These are phyloP conservation scores for Furcifer pardalis DNA, from an alignment of 2,797 vertebrate species.

Conservation along the genomic window DNA sequence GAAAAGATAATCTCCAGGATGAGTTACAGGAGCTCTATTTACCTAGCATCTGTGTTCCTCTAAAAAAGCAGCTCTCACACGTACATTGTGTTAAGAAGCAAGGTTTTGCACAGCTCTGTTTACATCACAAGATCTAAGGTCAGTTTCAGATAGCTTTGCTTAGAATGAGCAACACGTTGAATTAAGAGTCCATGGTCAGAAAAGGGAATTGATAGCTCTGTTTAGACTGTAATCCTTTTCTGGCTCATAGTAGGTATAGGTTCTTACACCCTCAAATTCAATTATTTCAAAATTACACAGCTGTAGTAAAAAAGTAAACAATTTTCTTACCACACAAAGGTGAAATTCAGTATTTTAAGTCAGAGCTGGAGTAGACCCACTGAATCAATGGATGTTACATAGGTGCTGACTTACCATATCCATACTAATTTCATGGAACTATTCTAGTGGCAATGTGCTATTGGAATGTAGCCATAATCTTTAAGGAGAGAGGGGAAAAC, in stretches of 20 bases:
- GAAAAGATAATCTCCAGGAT: background rate
- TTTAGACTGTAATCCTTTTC: background rate
- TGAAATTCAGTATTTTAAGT: no score
- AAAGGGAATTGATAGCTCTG: conserved; percentile 8
- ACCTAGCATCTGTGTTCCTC: background rate
- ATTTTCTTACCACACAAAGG: no score
- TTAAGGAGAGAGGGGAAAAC: background rate
- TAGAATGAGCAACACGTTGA: background rate
- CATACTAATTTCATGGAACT: no score
- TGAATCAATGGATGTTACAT: no score
- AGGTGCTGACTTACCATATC: no score
- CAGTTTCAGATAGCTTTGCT: conserved; percentile 12
- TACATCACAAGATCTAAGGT: conserved; percentile 11
- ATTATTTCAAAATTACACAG: no score
- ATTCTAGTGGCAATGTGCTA: no score
- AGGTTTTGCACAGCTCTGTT: background rate
- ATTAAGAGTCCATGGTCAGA: background rate
- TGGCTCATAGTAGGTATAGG: background rate
- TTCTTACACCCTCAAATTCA: background rate
- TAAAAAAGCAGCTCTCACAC: background rate
- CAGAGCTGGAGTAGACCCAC: no score
- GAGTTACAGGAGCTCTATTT: conserved; percentile 14
- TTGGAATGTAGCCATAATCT: no score
- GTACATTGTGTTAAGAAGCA: background rate
- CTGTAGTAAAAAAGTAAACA: no score